Conservation (phyloP, 2,888 invertebrate genomes). For the Spicauda simplicius region DNA sequence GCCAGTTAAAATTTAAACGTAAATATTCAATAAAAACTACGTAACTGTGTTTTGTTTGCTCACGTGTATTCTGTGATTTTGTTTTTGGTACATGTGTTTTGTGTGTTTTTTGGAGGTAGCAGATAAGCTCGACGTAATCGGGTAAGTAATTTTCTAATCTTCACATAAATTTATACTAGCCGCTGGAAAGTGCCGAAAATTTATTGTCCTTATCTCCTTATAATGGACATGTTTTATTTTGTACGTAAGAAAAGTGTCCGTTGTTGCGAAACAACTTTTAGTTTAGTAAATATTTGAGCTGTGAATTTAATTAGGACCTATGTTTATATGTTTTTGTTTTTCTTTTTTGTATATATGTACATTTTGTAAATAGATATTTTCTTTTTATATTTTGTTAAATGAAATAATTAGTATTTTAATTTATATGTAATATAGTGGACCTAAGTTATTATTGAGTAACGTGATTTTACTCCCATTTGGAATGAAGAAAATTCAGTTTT, state of each 20-base stretch:
- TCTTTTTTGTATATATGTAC: no score
- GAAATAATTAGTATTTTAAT: no score
- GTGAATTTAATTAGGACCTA: not conserved
- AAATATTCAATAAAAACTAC: not conserved
- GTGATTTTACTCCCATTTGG: not conserved
- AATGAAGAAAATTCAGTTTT: not conserved
- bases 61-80: not conserved
- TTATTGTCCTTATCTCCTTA: conserved; percentile 26
- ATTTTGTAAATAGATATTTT: no score
- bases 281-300: not conserved
- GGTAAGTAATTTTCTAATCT: conserved; percentile 31
- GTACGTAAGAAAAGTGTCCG: conserved; percentile 4
- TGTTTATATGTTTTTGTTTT: no score
- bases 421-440: no score
- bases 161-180: conserved; percentile 16
- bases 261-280: not conserved
- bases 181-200: conserved; percentile 30
- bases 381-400: no score
- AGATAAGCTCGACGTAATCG: conserved; percentile 26
- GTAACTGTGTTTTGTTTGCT: conserved; percentile 11
- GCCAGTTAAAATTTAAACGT: conserved; percentile 5
- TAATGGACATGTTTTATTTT: not conserved
- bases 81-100: conserved; percentile 4
- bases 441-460: not conserved
- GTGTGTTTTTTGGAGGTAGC: not conserved